Evolutionary conservation across 2,888 invertebrate genomes (phyloP), one percentile per base, ranked within the genome.

Genomic region (Brassicogethes aeneus): DNA sequence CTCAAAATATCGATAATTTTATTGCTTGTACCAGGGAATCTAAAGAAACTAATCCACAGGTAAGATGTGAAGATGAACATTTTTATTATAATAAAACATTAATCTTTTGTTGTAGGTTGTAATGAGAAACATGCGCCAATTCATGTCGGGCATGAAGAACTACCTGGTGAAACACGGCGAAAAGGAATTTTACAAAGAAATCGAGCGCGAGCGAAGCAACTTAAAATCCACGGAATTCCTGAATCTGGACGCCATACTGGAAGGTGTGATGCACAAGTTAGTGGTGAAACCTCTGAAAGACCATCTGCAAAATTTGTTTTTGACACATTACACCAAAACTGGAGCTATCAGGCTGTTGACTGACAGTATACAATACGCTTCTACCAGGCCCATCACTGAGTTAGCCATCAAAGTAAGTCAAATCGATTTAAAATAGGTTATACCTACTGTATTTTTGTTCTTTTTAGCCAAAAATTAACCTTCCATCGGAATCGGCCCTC

Each of bases 91-190:
- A 23, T 36, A 7, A 37, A 7, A 8, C 3, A 32, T 35, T 35
- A 16, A 13, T 35, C 16, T 39, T 37, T 15, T 44, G 61, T 60
- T 17, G 29, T 52, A 74, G 74, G 76, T 90, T 42, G 87, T 87
- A 48, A 88, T 89, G 88, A 75, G 88, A 44, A 89, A 89, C 60
- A 88, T 94, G 74, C 78, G 95, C 1, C 94, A 95, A 66, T 97
- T 96, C 64, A 94, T 96, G 90, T 94, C 90, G 12, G 96, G 95
- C 41, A 95, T 97, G 84, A 96, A 96, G 68, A 97, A 97, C 68
- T 97, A 95, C 68, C 74, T 96, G 44, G 89, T 95, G 17, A 94
- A 94, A 60, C 92, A 94, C 57, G 95, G 95, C 13, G 95, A 96
- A 64, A 82, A 87, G 46, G 89, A 89, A 54, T 88, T 96, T 62